These are phyloP conservation scores for Drosophila conformis DNA, from an alignment of 2,888 invertebrate genomes.

Conservation along the genomic window DNA sequence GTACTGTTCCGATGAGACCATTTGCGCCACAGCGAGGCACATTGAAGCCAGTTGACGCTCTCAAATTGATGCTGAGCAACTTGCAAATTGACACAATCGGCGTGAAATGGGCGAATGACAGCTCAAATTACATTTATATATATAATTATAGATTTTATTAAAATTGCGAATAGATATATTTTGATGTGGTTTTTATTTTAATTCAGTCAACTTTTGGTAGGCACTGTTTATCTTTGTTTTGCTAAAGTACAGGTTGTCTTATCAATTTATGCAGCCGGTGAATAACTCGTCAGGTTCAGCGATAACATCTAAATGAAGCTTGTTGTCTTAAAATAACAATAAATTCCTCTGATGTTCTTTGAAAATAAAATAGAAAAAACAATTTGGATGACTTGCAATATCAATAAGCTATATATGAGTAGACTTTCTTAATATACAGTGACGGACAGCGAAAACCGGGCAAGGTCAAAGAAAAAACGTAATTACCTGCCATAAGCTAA, in stretches of 20 bases:
- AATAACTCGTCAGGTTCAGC: not conserved
- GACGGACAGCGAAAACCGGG: too few relatives aligned
- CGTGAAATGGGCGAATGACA: constrained; percentile 91
- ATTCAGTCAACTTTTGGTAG: not conserved
- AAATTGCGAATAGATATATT: not conserved
- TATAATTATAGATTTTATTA: not conserved
- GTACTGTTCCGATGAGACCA: not conserved
- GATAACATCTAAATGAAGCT: not conserved
- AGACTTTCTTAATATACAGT: not conserved
- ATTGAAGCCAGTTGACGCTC: constrained; percentile 74
- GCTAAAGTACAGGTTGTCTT: not conserved
- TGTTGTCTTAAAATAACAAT: not conserved
- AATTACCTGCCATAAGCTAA: too few relatives aligned
- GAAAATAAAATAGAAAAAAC: not conserved
- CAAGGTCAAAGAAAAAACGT: too few relatives aligned
- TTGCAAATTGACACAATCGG: constrained; percentile 89
- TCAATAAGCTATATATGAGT: not conserved
- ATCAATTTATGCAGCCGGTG: not conserved
- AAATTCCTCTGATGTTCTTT: not conserved
- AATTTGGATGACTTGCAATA: not conserved
- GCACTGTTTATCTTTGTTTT: constrained; percentile 1
- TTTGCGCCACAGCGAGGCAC: not conserved
- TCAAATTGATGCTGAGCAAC: constrained; percentile 88
- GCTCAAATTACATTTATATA: constrained; percentile 86
- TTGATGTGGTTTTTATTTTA: not conserved